Percentiles rank a stretch among this genome's conserved stretches.
Conservation (phyloP, 2,797 vertebrate species). For the Oreochromis mossambicus region DNA sequence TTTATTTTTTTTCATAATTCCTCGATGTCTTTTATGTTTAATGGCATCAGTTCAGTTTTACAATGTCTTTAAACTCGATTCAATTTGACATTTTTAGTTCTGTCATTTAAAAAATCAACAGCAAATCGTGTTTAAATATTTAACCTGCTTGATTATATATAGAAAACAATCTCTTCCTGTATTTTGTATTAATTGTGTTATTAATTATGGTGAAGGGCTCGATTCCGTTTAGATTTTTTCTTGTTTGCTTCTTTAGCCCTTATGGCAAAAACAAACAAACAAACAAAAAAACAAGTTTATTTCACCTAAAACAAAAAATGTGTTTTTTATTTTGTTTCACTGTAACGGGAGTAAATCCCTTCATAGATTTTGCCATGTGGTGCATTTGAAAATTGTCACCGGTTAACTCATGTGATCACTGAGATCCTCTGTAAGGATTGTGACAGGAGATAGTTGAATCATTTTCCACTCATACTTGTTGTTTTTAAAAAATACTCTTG, state of each 20-base stretch:
- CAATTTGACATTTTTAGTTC: not conserved
- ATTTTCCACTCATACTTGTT: not conserved
- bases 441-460: not conserved
- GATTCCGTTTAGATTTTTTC: not conserved
- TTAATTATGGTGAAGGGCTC: not conserved
- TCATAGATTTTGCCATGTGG: not conserved
- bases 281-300: not conserved
- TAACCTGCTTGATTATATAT: not conserved
- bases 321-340: not conserved
- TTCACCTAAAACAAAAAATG: not conserved
- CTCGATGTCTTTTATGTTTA: not conserved
- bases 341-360: not conserved
- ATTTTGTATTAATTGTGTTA: not conserved
- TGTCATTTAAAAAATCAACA: not conserved
- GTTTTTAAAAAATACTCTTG: not conserved
- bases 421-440: not conserved
- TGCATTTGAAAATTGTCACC: not conserved
- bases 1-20: not conserved
- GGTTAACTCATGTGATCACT: not conserved
- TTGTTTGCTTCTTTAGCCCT: slow-evolving; percentile 24
- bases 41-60: not conserved
- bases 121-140: not conserved
- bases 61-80: not conserved
- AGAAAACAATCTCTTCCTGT: not conserved
- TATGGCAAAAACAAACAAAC: slow-evolving; percentile 51